phyloP scores from a whole-genome alignment of 1,140 invertebrate species.

The Drosophila lini region DNA sequence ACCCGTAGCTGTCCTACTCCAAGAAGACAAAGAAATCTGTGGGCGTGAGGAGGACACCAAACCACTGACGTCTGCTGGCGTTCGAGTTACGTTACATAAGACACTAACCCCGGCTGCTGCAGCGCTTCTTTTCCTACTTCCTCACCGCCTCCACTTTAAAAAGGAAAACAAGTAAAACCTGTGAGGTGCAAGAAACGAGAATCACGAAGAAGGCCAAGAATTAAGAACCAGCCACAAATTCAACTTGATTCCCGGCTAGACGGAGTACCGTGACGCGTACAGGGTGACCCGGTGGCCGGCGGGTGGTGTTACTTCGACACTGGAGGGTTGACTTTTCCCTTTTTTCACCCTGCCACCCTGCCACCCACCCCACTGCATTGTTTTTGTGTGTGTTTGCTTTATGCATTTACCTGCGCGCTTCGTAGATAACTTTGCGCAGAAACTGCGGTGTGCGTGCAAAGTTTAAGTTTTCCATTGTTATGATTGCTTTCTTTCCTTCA shows the following conservation, averaged over 20 bases:
- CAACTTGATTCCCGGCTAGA: slow-evolving; percentile 32
- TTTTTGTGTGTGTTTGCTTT: slow-evolving; percentile 43
- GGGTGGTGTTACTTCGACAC: slow-evolving; percentile 29
- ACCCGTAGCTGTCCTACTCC: slow-evolving; percentile 1
- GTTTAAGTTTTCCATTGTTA: slow-evolving; percentile 83
- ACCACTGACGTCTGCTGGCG: slow-evolving; percentile 64
- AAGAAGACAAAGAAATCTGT: slow-evolving; percentile 17
- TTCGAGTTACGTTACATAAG: slow-evolving; percentile 78
- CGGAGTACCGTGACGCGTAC: not conserved
- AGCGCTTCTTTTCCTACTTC: slow-evolving; percentile 3
- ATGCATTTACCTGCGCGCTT: slow-evolving; percentile 77
- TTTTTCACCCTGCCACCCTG: not conserved
- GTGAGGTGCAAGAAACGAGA: slow-evolving; percentile 68
- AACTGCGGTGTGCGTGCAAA: slow-evolving; percentile 83
- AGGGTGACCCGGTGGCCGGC: slow-evolving; percentile 38
- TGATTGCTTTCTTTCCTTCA: slow-evolving; percentile 17
- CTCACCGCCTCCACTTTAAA: not conserved
- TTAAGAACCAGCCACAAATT: slow-evolving; percentile 34
- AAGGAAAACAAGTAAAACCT: slow-evolving; percentile 72
- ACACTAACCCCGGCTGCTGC: slow-evolving; percentile 39
- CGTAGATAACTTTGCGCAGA: slow-evolving; percentile 82
- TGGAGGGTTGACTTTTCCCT: slow-evolving; percentile 50
- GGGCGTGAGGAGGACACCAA: slow-evolving; percentile 24
- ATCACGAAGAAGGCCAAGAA: slow-evolving; percentile 29
- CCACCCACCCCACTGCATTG: slow-evolving; percentile 12